Evolutionary conservation across 1,140 invertebrate species (phyloP), one percentile per base, ranked within the genome.

Genomic region (Drosophila pandora): DNA sequence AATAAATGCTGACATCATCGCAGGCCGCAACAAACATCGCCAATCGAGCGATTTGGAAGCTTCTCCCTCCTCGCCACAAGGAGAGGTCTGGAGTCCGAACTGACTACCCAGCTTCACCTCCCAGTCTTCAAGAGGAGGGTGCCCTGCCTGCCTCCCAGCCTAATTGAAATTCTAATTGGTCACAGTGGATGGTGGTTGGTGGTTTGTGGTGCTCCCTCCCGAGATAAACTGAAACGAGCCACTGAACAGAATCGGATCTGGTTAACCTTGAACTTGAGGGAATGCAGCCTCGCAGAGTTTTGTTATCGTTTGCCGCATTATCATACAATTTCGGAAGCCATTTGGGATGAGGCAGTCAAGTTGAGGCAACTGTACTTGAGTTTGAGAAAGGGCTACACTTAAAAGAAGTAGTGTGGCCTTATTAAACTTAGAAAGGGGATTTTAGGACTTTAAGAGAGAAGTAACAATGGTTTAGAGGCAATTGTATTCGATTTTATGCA

Each of bases 1-100:
- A 87, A 87, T 87, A 87, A 79, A 83, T 47, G 83, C 83, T 87
- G 83, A 87, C 83, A 87, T 87, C 83, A 87, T 83, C 76, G 68
- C 8, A 39, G 23, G 67, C 75, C 76, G 64, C 57, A 47, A 47
- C 64, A 52, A 50, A 67, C 52, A 61, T 73, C 74, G 71, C 75
- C 78, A 72, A 82, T 71, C 62, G 71, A 87, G 73, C 81, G 5
- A 17, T 43, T 13, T 43, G 41, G 8, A 10, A 43, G 21, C 10
- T 30, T 6, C 30, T 30, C 50, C n/a, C 10, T 30, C 2, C 30
- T 30, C 50, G 54, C 49, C 22, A 54, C 32, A 54, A 67, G 63
- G 49, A 68, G 62, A 28, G 17, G 17, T 17, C 17, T 1, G 17
- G 17, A 17, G 17, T 17, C 17, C 17, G 17, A 1, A 17, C 17